Percentiles rank a stretch among this genome's conserved stretches.
phyloP scores from a whole-genome alignment of 2,113 vertebrate genomes.

The Amphilophus citrinellus region DNA sequence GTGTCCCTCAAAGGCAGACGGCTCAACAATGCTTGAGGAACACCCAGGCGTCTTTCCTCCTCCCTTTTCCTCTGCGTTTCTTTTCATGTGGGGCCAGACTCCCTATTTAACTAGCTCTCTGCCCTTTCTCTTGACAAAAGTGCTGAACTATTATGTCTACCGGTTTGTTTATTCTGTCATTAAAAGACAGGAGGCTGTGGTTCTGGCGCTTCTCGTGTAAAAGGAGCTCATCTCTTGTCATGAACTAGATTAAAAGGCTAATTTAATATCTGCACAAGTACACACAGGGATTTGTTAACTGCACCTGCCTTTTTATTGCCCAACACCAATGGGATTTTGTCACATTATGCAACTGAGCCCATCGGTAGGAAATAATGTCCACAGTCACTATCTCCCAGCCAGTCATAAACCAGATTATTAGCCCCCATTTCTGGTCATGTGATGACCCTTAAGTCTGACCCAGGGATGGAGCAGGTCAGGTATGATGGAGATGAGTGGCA shows the following conservation, averaged over 20 bases:
- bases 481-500: slow-evolving; percentile 68
- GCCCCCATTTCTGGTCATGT: slow-evolving; percentile 58
- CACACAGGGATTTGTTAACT: slow-evolving; percentile 20
- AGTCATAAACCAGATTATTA: slow-evolving; percentile 39
- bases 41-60: slow-evolving; percentile 67
- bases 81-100: slow-evolving; percentile 68
- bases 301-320: slow-evolving; percentile 41
- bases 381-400: neutral
- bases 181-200: slow-evolving; percentile 64
- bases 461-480: slow-evolving; percentile 46
- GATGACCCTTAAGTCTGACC: slow-evolving; percentile 59
- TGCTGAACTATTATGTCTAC: slow-evolving; percentile 63
- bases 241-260: slow-evolving; percentile 30
- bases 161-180: slow-evolving; percentile 67
- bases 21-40: slow-evolving; percentile 68
- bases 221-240: slow-evolving; percentile 41
- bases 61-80: slow-evolving; percentile 39
- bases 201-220: slow-evolving; percentile 28
- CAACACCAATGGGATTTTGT: slow-evolving; percentile 3
- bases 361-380: neutral
- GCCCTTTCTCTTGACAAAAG: slow-evolving; percentile 72
- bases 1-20: slow-evolving; percentile 75
- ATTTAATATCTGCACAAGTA: slow-evolving; percentile 38
- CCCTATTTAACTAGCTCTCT: slow-evolving; percentile 70
- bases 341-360: slow-evolving; percentile 41